Base-by-base conservation (phyloP, 1,140 invertebrate species). In the Drosophila tropicalis region DNA sequence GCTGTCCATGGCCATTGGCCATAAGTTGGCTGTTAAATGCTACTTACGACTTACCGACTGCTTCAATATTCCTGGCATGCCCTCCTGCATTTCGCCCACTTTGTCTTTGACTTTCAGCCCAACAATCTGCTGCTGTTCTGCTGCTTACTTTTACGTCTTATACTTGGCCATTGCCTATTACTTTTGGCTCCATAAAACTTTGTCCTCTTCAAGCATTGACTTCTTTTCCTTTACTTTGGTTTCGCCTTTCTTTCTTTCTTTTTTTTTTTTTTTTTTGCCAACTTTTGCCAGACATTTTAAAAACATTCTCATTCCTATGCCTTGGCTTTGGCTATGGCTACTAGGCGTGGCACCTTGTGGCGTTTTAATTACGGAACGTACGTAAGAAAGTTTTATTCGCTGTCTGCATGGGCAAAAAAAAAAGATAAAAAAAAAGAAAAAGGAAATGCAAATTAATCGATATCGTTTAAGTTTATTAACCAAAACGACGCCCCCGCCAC, bases 1-100 rank as follows among this genome's bases (percentile, higher is more conserved):
- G 65, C 67, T 70, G 65, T 63, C 67, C 66, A 80, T 65, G 65
- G 67, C 40, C 72, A 70, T 56, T 83, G 82, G 79, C 75, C 82
- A 87, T 86, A 86, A 86, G 82, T 86, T 86, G 82, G 67, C 82
- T 87, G 82, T 86, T 86, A 86, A 86, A 86, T 87, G 82, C 82
- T 86, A 86, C 82, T 86, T 86, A 86, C 82, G 68, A 72, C 82
- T 76, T 86, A 87, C 87, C 82, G 68, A 70, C 82, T 76, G 72
- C 77, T 63, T 71, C 83, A 79, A 73, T 70, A 79, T 76, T 72
- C 72, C 55, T 32, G n/a, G 39, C 44, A 62, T 51, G 36, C n/a
- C 60, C 34, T 34, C 13, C 39, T 17, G 1, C 44, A 36, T n/a
- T 36, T 36, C 36, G 19, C 32, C 32, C 25, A 32, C 56, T 17